A percentile compares a stretch with the other conserved stretches of the same genome.
phyloP scores from a whole-genome alignment of 2,888 invertebrate genomes.

The Mellilla xanthometata region DNA sequence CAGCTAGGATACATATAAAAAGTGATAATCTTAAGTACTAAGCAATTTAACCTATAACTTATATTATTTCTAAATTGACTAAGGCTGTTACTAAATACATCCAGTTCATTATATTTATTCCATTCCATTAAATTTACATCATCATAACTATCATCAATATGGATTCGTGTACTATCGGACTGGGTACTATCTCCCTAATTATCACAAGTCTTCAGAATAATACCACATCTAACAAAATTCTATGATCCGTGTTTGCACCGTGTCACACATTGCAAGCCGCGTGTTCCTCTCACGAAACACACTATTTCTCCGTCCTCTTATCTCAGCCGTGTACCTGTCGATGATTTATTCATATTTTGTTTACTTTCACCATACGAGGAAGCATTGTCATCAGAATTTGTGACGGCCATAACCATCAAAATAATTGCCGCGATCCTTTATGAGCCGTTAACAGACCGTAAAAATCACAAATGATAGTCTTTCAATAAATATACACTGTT shows the following conservation, averaged over 20 bases:
- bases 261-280: constrained; percentile 54
- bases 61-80: too few relatives aligned
- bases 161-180: too few relatives aligned
- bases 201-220: too few relatives aligned
- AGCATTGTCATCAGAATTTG: constrained; percentile 60
- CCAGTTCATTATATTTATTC: too few relatives aligned
- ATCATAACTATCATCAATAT: too few relatives aligned
- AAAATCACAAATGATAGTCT: constrained; percentile 31
- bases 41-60: too few relatives aligned
- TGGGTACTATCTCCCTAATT: too few relatives aligned
- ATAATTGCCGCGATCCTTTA: constrained; percentile 38
- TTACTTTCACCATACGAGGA: constrained; percentile 63
- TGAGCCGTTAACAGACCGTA: constrained; percentile 34
- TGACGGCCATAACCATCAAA: constrained; percentile 54
- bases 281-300: constrained; percentile 54
- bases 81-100: too few relatives aligned
- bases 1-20: too few relatives aligned
- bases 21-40: too few relatives aligned
- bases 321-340: constrained; percentile 60
- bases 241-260: constrained; percentile 18
- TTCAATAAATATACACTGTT: constrained; percentile 26
- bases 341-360: constrained; percentile 69
- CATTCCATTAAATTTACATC: too few relatives aligned
- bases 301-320: constrained; percentile 66
- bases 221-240: constrained; percentile 9